phyloP scores from a whole-genome alignment of 2,113 vertebrate species.

The Solea solea region DNA sequence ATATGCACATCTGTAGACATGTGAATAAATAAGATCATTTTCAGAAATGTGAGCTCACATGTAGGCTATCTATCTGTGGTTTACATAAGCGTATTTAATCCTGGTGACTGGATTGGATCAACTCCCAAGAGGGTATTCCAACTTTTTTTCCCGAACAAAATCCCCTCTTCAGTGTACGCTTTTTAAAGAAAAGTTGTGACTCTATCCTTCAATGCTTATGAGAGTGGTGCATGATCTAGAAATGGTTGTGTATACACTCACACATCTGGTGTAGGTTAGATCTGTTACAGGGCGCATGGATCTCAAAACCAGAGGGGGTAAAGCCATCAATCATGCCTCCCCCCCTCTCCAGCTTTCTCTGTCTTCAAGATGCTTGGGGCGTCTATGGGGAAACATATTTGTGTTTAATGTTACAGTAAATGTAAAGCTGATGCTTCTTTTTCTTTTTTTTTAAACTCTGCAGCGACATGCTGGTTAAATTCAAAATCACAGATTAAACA shows the following conservation, averaged over 20 bases:
- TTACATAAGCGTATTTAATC: too few relatives aligned
- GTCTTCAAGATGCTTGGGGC: constrained; percentile 16
- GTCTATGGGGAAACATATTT: constrained; percentile 26
- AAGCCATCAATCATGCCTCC: constrained; percentile 61
- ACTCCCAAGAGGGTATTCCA: background rate
- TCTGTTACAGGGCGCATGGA: constrained; percentile 56
- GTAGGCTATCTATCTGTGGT: too few relatives aligned
- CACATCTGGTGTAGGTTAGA: constrained; percentile 71
- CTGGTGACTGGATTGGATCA: background rate
- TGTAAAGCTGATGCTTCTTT: constrained; percentile 11
- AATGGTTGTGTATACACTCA: constrained; percentile 4
- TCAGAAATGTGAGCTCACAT: too few relatives aligned
- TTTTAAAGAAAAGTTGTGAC: background rate
- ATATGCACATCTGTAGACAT: too few relatives aligned
- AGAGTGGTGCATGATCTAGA: constrained; percentile 6
- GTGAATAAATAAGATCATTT: too few relatives aligned
- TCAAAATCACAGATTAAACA: constrained; percentile 21
- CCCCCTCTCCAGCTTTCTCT: constrained; percentile 1
- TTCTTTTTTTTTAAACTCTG: constrained; percentile 11
- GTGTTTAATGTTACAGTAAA: constrained; percentile 51
- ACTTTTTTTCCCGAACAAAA: background rate
- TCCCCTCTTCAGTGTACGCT: background rate
- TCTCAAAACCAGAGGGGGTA: constrained; percentile 57
- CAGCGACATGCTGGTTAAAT: constrained; percentile 16
- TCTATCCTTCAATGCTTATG: background rate